These are phyloP conservation scores for Paragorgia papillata DNA, from an alignment of 92 coral and sea anemone species.

Conservation along the genomic window DNA sequence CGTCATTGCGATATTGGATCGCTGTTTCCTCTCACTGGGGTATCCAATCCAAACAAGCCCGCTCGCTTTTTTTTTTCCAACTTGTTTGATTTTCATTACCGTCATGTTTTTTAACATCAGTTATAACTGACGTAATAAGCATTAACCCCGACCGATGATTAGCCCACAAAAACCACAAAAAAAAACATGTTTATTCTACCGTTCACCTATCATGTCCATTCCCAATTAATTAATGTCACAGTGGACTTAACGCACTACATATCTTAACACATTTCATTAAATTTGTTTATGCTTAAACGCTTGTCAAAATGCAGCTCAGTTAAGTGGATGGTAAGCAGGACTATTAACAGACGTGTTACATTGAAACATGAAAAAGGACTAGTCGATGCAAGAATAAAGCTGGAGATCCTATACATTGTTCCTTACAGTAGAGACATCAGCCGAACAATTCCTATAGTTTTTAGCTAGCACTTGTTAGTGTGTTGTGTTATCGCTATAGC, in stretches of 20 bases:
- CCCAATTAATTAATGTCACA: constrained; percentile 29
- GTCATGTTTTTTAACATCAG: background rate
- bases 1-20: constrained; percentile 11
- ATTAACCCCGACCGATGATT: background rate
- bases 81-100: background rate
- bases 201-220: background rate
- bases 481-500: too few species aligned
- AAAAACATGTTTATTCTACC: constrained; percentile 15
- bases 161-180: background rate
- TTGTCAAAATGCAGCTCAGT: too few species aligned
- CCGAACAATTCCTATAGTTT: too few species aligned
- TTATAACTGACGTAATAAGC: background rate
- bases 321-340: too few species aligned
- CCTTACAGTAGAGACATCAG: too few species aligned
- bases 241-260: background rate
- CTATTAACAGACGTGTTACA: too few species aligned
- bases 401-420: too few species aligned
- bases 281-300: constrained; percentile 18
- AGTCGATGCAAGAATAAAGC: too few species aligned
- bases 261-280: background rate
- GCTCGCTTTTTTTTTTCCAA: too few species aligned
- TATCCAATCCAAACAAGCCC: too few species aligned
- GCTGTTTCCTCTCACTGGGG: background rate
- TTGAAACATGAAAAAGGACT: too few species aligned
- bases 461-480: too few species aligned